These are phyloP conservation scores for Rhinogobius similis DNA, from an alignment of 2,113 vertebrate genomes.

Conservation along the genomic window DNA sequence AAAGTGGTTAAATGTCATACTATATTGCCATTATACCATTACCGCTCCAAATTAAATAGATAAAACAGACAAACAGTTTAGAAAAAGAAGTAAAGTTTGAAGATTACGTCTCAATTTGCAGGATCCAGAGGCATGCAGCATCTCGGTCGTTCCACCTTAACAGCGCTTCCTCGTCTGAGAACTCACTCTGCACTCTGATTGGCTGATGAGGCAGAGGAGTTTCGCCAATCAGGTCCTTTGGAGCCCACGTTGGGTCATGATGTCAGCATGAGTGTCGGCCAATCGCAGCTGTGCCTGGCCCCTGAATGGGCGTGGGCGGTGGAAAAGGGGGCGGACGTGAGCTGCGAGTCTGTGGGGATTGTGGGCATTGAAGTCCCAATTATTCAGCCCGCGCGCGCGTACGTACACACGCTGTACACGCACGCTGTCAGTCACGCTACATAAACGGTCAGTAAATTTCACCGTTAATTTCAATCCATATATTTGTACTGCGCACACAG, in stretches of 20 bases:
- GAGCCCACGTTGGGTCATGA: conserved; percentile 78
- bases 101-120: conserved; percentile 54
- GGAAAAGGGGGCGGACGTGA: not conserved
- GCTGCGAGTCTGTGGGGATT: conserved; percentile 76
- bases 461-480: conserved; percentile 69
- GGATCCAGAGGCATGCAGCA: not conserved
- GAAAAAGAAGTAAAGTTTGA: conserved; percentile 20
- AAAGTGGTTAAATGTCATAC: not conserved
- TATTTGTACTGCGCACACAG: conserved; percentile 39
- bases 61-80: not conserved
- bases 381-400: conserved; percentile 63
- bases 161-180: conserved; percentile 38
- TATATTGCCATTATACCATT: not conserved
- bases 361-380: conserved; percentile 84
- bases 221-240: conserved; percentile 50
- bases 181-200: conserved; percentile 49
- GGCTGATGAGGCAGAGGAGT: conserved; percentile 16
- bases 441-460: conserved; percentile 78
- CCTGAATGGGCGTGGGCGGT: conserved; percentile 58
- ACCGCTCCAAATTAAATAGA: not conserved
- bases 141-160: conserved; percentile 75
- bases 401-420: conserved; percentile 25
- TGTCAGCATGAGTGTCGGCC: conserved; percentile 39
- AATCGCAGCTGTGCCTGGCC: conserved; percentile 46
- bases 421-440: conserved; percentile 75